phyloP scores from a whole-genome alignment of 2,113 vertebrate species.

The Anser cygnoides region DNA sequence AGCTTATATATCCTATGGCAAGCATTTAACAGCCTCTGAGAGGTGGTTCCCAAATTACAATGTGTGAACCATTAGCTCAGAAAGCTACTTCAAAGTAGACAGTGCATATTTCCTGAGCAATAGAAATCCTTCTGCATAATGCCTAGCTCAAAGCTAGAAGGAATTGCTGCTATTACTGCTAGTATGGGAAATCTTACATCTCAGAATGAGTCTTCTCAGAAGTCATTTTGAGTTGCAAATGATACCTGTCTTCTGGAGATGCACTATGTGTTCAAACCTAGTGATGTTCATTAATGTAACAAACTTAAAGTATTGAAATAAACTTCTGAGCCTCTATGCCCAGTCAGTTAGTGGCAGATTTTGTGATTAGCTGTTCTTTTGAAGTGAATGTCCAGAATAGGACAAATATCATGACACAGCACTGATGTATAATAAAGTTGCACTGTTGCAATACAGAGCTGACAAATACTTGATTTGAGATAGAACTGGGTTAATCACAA shows the following conservation, averaged over 20 bases:
- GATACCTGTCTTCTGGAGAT: not conserved
- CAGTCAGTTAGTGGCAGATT: not conserved
- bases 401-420: not conserved
- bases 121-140: not conserved
- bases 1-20: not conserved
- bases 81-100: not conserved
- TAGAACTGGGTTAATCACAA: not conserved
- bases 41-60: not conserved
- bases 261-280: fast-evolving
- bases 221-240: not conserved
- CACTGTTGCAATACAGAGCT: not conserved
- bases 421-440: not conserved
- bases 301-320: not conserved
- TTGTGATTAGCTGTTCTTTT: not conserved
- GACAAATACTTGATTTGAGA: not conserved
- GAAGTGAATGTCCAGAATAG: not conserved
- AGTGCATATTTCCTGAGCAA: not conserved
- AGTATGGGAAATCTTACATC: not conserved
- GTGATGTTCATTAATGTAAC: not conserved
- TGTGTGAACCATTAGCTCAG: not conserved
- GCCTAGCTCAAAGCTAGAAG: not conserved
- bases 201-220: not conserved
- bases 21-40: not conserved
- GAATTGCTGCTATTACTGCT: not conserved
- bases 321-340: not conserved